Base-by-base conservation (phyloP, 2,797 vertebrate genomes). In the Epinephelus coioides region DNA sequence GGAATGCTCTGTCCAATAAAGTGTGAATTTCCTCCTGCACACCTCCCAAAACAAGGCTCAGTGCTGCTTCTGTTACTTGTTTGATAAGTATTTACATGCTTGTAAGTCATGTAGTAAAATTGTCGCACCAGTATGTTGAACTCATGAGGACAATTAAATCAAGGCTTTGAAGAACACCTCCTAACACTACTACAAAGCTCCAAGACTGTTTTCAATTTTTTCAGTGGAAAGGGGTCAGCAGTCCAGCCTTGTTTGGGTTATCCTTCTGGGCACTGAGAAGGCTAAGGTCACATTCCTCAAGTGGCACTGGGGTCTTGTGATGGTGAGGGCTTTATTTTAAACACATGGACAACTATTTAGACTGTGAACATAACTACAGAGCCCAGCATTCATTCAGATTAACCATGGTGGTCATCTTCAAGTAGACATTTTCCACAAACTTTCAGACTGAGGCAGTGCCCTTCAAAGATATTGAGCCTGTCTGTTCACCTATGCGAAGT, bases 271-370 rank as follows among this genome's bases (percentile, higher is more conserved):
- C 88, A 80, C 75, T 69, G 76, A 11, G 17, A 79, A 79, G 66
- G 79, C 76, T 84, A 78, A 90, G 94, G 94, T 95, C 92, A 93
- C 93, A 95, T 95, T 95, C 94, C 90, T 92, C 69, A 73, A 69
- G 82, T 89, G 88, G 60, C 81, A 54, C 34, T n/a, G 76, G 79
- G 77, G 74, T 91, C 86, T 82, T n/a, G 70, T 82, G 81, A 89
- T 90, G 80, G 71, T 85, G 68, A 72, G 13, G 65, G 43, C 65
- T 81, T 88, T 87, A 94, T 92, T 94, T 83, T 76, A 91, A 95
- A 94, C 93, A 90, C 81, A 89, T 89, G 89, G 77, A 47, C 60
- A 9, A 50, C 9, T 47, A 34, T 84, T 78, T 53, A 65, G 68
- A 60, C 65, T 73, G 30, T 63, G 43, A 60, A 55, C 50, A 44